Percentiles rank a stretch among this genome's conserved stretches.
Conservation (phyloP, 2,113 vertebrate species). For the Prunella fulvescens region DNA sequence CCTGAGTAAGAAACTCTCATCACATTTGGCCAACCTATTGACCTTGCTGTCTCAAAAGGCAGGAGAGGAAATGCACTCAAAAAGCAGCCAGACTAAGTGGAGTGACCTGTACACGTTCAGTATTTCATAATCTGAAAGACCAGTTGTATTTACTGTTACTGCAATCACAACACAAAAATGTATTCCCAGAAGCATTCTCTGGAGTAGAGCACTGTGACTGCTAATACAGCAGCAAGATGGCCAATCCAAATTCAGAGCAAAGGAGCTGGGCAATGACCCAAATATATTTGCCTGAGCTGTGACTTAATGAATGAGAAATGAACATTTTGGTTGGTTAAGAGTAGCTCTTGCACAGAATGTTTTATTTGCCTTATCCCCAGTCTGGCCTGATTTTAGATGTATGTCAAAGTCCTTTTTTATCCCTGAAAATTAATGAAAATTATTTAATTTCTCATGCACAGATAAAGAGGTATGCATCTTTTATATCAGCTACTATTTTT, state of each 20-base stretch:
- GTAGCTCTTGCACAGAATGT: neutral
- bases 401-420: neutral
- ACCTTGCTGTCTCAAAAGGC: neutral
- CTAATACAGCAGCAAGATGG: neutral
- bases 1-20: neutral
- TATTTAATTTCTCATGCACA: neutral
- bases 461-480: neutral
- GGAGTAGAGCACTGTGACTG: neutral
- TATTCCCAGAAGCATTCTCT: neutral
- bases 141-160: conserved; percentile 18
- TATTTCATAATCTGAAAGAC: neutral
- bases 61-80: neutral
- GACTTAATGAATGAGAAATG: neutral
- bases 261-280: neutral
- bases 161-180: neutral
- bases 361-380: neutral
- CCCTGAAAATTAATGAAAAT: conserved; percentile 19
- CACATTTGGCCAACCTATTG: neutral
- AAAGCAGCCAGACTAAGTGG: neutral
- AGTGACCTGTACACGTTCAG: neutral
- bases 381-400: neutral
- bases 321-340: neutral
- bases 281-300: neutral
- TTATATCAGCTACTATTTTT: neutral
- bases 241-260: conserved; percentile 1